Evolutionary conservation across 2,113 vertebrate species (phyloP).

Genomic region (Tretioscincus oriximinensis): DNA sequence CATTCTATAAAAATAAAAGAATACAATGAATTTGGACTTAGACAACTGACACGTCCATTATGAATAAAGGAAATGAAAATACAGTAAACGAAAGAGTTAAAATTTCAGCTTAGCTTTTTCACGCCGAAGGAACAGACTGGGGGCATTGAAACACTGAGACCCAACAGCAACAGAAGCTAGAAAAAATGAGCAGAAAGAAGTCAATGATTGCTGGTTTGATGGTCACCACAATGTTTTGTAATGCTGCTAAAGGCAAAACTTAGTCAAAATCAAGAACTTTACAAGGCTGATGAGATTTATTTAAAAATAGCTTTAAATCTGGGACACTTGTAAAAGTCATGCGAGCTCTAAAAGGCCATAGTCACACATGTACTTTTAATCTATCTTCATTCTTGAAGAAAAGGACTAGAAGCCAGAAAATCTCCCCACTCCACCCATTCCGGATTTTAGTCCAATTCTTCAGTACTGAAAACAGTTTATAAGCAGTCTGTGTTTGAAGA

Average conservation of each 20-base stretch:
- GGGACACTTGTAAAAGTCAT: background rate
- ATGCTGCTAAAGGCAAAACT: background rate
- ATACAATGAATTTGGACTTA: too few relatives aligned
- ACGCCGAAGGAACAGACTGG: background rate
- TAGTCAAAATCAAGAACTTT: background rate
- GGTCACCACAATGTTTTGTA: background rate
- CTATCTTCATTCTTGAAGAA: too few relatives aligned
- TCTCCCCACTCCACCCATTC: too few relatives aligned
- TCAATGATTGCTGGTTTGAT: background rate
- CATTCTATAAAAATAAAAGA: too few relatives aligned
- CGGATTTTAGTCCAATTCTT: too few relatives aligned
- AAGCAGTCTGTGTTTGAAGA: too few relatives aligned
- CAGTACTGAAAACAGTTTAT: too few relatives aligned
- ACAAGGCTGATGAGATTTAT: background rate
- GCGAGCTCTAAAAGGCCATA: background rate
- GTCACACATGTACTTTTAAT: too few relatives aligned
- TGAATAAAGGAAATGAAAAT: too few relatives aligned
- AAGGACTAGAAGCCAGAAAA: too few relatives aligned
- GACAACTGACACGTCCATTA: too few relatives aligned
- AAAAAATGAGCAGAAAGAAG: background rate
- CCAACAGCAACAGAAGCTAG: background rate
- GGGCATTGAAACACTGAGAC: background rate
- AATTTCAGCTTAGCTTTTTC: background rate
- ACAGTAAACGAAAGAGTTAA: too few relatives aligned
- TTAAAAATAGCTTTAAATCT: background rate